phyloP scores from a whole-genome alignment of 2,797 vertebrate species.

The Poeciliopsis gracilis region DNA sequence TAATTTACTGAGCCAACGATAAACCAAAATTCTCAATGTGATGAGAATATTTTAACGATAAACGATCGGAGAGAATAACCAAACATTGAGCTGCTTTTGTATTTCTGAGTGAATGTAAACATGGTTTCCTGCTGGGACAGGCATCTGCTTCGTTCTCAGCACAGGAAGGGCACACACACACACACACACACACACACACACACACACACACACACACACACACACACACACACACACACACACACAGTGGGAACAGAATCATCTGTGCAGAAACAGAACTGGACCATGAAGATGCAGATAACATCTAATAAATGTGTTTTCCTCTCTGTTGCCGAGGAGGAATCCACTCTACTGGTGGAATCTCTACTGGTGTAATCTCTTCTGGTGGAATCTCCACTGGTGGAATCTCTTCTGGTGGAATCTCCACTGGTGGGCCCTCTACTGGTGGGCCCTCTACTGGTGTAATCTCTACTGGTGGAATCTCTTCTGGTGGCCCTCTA shows the following conservation, averaged over 20 bases:
- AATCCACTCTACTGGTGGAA: background rate
- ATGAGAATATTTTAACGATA: no score
- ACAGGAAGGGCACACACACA: conserved; percentile 48
- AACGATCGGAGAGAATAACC: no score
- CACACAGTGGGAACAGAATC: conserved; percentile 2
- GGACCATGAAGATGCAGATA: conserved; percentile 32
- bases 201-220: conserved; percentile 33
- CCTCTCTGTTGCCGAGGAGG: background rate
- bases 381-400: no score
- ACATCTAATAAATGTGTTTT: conserved; percentile 1
- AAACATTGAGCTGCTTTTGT: no score
- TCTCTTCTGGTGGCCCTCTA: no score
- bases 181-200: conserved; percentile 29
- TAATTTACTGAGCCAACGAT: no score
- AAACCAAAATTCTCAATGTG: no score
- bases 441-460: no score
- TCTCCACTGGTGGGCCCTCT: no score
- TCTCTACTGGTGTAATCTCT: no score
- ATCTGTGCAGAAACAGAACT: conserved; percentile 17
- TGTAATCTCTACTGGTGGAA: no score
- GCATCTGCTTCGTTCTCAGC: conserved; percentile 51
- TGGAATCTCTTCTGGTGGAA: no score
- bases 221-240: conserved; percentile 32
- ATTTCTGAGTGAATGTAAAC: conserved; percentile 3
- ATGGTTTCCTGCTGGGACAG: conserved; percentile 34